Evolutionary conservation across 1,140 invertebrate species (phyloP).

Genomic region (Grapholita molesta): DNA sequence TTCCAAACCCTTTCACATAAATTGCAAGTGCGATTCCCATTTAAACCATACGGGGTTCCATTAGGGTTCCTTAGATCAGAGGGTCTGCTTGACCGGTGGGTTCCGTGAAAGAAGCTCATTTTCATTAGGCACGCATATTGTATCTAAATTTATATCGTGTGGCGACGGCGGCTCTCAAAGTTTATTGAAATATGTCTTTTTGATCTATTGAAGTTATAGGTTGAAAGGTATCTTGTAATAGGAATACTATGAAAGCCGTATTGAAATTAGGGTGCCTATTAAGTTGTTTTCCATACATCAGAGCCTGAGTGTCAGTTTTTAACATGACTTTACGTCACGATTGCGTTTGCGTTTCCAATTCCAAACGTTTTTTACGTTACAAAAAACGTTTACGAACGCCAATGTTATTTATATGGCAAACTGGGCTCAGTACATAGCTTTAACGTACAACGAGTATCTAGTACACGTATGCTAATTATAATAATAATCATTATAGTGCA

Average conservation of each 20-base stretch:
- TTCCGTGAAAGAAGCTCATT: slow-evolving; percentile 65
- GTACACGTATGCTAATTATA: too few relatives aligned
- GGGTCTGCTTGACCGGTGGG: slow-evolving; percentile 54
- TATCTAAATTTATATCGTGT: slow-evolving; percentile 55
- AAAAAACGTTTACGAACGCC: too few relatives aligned
- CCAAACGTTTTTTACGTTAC: too few relatives aligned
- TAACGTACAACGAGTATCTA: too few relatives aligned
- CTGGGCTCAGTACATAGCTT: too few relatives aligned
- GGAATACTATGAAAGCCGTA: not conserved
- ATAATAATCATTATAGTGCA: too few relatives aligned
- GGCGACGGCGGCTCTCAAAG: slow-evolving; percentile 43
- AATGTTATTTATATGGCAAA: too few relatives aligned
- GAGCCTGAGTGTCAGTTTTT: too few relatives aligned
- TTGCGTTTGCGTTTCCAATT: too few relatives aligned
- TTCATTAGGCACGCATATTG: slow-evolving; percentile 66
- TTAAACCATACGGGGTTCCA: slow-evolving; percentile 55
- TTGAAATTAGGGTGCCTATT: not conserved
- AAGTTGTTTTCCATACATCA: not conserved
- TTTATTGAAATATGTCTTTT: slow-evolving; percentile 17
- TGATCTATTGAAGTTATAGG: not conserved
- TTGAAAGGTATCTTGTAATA: not conserved
- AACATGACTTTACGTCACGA: too few relatives aligned
- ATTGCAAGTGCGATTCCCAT: slow-evolving; percentile 69
- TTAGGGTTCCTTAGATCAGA: slow-evolving; percentile 54
- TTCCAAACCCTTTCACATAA: slow-evolving; percentile 64